Evolutionary conservation across 2,888 invertebrate genomes (phyloP), one percentile per base, ranked within the genome.

Genomic region (Hesperia comma): DNA sequence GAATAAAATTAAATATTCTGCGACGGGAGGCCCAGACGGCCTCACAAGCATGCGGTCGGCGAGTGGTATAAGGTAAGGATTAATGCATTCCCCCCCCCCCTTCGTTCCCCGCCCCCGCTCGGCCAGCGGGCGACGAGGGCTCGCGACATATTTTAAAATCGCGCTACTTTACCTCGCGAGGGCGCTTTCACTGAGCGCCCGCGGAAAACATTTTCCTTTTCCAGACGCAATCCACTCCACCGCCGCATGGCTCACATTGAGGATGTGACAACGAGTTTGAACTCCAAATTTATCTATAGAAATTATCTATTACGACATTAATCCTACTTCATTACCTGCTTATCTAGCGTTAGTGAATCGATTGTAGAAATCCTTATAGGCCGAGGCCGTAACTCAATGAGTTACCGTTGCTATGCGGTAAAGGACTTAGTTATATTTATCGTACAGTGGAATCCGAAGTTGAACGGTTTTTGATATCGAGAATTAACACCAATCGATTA

Each of bases 141-240:
- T 54, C 62, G 62, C 62, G 62, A 62, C 62, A 62, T 62, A 62
- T 62, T 62, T 62, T 54, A 54, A 55, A 62, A 62, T 53, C 62
- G 40, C 62, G 62, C 54, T 32, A 43, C 62, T 62, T 61, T 61
- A 53, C 61, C 51, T 41, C 53, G 17, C 54, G 41, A 62, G 43
- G 15, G 17, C 26, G 19, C 40, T 19, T 21, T 14, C 21, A n/a
- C 40, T 41, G 8, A 21, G 41, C 62, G 62, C 41, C 53, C 37
- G 55, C 32, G 62, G 54, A 56, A 63, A 63, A 63, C 32, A 56
- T 63, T 49, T 46, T 21, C 49, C 55, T 63, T 37, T 56, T 56
- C 33, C 55, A 55, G 55, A 55, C 55, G 62, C 62, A 55, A 53
- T 61, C 33, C 54, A 41, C 53, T 62, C 54, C 6, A 37, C 15